Base-by-base conservation (phyloP, 2,888 invertebrate species). In the Phytoseiulus persimilis region DNA sequence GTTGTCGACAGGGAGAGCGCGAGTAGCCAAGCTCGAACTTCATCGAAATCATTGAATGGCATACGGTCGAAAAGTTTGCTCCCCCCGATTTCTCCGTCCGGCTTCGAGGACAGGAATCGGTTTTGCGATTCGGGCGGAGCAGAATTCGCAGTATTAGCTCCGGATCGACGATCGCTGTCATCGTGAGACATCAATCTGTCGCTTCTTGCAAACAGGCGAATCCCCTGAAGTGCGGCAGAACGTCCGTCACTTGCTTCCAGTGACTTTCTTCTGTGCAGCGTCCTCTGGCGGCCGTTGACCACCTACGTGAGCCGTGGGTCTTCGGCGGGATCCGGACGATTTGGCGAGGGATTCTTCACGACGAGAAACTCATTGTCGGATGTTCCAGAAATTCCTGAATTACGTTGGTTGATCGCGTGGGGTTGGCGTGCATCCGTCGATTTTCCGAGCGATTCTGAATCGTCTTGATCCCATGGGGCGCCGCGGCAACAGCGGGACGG, bases 261-360 rank as follows among this genome's bases (percentile, higher is more conserved):
- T 65, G 65, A 2, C 65, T 65, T 65, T 65, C 65, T 65, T 65
- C 65, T 65, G 65, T 65, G 65, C 65, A 18, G 18, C 28, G 65
- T 65, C 65, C 65, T 65, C 18, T 65, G 65, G 18, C 65, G 65
- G 65, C 65, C 65, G 65, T 65, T 65, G 65, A 65, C 65, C 65
- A 65, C 65, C 65, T 65, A 65, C 65, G 65, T 65, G 65, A 65
- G 65, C 65, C 65, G 65, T 65, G 65, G 65, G 65, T 65, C 65
- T 65, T 65, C 65, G 65, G 65, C 65, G 65, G 65, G 65, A 65
- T 65, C 65, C 65, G 65, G 18, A 65, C 65, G 65, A 65, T 65
- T 65, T 65, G 65, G 65, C 65, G 65, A 65, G 65, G 28, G 65
- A 65, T 23, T 65, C 65, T 65, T 28, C 65, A 28, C 18, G 65